Evolutionary conservation across 2,888 invertebrate species (phyloP).

Genomic region (Melanchra persicariae): DNA sequence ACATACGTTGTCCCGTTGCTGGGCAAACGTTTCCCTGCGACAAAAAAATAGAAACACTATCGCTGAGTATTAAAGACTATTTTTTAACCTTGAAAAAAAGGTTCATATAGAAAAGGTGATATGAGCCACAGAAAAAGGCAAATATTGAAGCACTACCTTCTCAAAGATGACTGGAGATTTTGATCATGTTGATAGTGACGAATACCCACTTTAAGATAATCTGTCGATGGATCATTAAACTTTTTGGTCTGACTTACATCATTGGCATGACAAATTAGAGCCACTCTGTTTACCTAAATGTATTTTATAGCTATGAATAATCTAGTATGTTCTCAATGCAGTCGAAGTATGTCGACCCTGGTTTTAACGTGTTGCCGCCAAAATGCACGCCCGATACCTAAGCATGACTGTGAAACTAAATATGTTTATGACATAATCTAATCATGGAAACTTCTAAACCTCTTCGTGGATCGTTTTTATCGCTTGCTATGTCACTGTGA

Average conservation of each 20-base stretch:
- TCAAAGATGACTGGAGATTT: not conserved
- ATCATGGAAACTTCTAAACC: not conserved
- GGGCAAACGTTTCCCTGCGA: too few species aligned
- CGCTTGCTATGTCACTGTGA: too few species aligned
- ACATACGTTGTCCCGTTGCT: too few species aligned
- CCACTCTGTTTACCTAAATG: constrained; percentile 10
- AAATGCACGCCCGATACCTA: constrained; percentile 24
- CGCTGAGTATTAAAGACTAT: not conserved
- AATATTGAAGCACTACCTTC: not conserved
- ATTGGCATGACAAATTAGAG: constrained; percentile 14
- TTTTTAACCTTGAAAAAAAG: not conserved
- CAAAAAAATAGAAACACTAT: too few species aligned
- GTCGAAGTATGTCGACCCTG: constrained; percentile 25
- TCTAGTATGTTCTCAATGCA: constrained; percentile 5
- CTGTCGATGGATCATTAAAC: not conserved
- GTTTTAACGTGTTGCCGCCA: constrained; percentile 9
- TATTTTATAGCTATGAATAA: constrained; percentile 27
- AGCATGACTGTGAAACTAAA: constrained; percentile 7
- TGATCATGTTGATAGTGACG: not conserved
- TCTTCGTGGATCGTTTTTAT: not conserved
- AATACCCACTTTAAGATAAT: not conserved
- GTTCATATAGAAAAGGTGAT: not conserved
- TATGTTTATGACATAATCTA: not conserved
- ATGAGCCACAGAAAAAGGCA: not conserved
- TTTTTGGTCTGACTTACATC: constrained; percentile 21